These are phyloP conservation scores for Clarias fuscus DNA, from an alignment of 2,797 vertebrate genomes.

Conservation along the genomic window DNA sequence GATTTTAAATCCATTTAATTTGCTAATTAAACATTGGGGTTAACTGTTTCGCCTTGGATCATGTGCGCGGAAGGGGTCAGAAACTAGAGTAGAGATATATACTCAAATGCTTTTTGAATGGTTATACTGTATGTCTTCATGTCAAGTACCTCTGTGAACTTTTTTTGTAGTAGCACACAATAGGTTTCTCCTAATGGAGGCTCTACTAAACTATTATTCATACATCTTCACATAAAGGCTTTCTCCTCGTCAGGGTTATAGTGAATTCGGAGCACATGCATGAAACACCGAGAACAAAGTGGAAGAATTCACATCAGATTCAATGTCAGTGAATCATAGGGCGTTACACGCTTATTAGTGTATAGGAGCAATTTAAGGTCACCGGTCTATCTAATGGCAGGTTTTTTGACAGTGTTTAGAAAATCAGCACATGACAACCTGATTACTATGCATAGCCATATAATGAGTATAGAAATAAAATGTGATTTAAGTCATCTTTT, in stretches of 20 bases:
- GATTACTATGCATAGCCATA: neutral
- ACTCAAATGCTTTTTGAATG: neutral
- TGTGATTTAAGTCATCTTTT: conserved; percentile 3
- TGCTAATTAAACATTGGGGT: neutral
- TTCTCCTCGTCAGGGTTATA: neutral
- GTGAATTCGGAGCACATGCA: neutral
- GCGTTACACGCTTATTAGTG: neutral
- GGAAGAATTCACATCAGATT: neutral
- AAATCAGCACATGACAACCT: neutral
- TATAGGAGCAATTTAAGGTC: neutral
- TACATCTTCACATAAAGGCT: neutral
- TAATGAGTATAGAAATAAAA: neutral
- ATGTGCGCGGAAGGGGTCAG: neutral
- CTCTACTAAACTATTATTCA: neutral
- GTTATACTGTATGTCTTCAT: neutral
- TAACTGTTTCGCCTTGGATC: neutral
- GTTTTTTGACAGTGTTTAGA: neutral
- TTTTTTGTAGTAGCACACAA: neutral
- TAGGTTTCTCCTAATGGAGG: neutral
- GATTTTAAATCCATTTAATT: neutral
- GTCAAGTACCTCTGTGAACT: neutral
- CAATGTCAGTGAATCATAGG: neutral
- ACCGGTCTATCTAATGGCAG: neutral
- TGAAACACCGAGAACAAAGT: neutral
- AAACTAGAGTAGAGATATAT: neutral